Base-by-base conservation (phyloP, 1,140 invertebrate species). In the Pseudomyrmex flavicornis region DNA sequence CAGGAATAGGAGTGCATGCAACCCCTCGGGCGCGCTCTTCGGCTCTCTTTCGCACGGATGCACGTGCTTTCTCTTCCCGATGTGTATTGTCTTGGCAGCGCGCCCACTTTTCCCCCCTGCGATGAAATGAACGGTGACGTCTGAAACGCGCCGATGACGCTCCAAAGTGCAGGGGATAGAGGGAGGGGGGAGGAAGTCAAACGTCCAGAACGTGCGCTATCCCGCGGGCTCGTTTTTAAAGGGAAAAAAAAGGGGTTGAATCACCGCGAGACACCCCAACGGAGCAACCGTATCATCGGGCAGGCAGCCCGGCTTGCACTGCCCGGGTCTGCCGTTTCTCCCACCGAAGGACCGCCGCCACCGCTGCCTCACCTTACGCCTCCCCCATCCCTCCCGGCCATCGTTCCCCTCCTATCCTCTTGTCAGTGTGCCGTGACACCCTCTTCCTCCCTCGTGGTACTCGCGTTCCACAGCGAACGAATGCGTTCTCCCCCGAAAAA, bases 221-320 rank as follows among this genome's bases (percentile, higher is more conserved):
- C 9, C 12, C 65, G 66, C 22, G 83, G 17, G 65, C 44, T 66
- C 52, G 22, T 50, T 22, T 63, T 26, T 15, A 70, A 54, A 83
- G 9, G 73, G 46, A 83, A 75, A 75, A 82, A 61, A 68, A 70
- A 69, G 54, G 58, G 74, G 75, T 72, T 69, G 50, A 73, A 69
- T 59, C 59, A 69, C 44, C 83, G 65, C 65, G 80, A 35, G 35
- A 82, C 63, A 80, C 35, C 65, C 84, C 54, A 68, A 68, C 62
- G 82, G 56, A 87, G 59, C 87, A 87, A 91, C 90, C 92, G 91
- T 93, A 92, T 91, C 86, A 87, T 92, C 93, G 91, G 93, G 90
- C 92, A 93, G 92, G 90, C 90, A 92, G 93, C 93, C 93, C 93
- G 93, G 92, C 93, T 93, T 92, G 91, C 89, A 94, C 93, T 94